Percentiles rank a stretch among this genome's conserved stretches.
Evolutionary conservation across 2,797 vertebrate species (phyloP).

Genomic region (Lepus townsendii): DNA sequence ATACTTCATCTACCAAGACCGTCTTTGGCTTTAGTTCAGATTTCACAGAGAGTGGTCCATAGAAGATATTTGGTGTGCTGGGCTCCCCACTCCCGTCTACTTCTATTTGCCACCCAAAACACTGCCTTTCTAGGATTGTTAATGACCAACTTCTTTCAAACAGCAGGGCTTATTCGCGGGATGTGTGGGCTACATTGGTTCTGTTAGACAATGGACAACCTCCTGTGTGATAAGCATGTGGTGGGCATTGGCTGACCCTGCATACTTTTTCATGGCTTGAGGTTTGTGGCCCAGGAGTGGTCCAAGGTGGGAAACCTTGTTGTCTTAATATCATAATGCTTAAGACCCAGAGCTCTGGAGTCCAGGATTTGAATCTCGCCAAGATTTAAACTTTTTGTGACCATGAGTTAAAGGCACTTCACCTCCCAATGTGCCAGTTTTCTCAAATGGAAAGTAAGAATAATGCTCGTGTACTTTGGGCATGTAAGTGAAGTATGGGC

Average conservation of each 20-base stretch:
- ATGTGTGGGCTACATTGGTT: background rate
- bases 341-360: background rate
- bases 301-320: background rate
- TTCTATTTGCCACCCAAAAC: background rate
- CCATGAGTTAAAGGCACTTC: background rate
- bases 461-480: background rate
- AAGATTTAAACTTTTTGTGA: slow-evolving; percentile 49
- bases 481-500: background rate
- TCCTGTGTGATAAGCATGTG: background rate
- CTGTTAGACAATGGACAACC: background rate
- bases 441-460: background rate
- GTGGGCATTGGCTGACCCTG: background rate
- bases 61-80: slow-evolving; percentile 13
- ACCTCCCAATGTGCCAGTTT: background rate
- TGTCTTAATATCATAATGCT: background rate
- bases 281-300: background rate
- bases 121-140: slow-evolving; percentile 8
- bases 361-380: slow-evolving; percentile 43
- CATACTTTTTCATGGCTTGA: slow-evolving; percentile 3
- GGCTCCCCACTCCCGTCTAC: background rate
- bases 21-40: slow-evolving; percentile 2
- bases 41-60: background rate
- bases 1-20: background rate
- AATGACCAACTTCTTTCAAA: background rate
- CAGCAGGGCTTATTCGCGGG: background rate